A percentile compares a stretch with the other conserved stretches of the same genome.
These are phyloP conservation scores for Tarsius wallacei DNA, from an alignment of 2,797 vertebrate species.

Conservation along the genomic window DNA sequence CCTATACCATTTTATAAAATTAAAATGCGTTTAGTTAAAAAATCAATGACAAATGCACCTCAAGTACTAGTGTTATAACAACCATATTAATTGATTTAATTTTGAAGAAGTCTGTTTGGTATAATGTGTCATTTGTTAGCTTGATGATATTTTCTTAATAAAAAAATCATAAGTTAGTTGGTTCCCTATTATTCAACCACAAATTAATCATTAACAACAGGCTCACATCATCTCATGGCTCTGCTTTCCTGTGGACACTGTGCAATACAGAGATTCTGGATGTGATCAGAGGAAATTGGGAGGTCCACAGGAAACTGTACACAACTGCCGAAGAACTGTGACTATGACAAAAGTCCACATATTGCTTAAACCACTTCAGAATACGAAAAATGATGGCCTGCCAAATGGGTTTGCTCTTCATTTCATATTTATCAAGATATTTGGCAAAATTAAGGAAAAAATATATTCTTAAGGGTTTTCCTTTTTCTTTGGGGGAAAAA, in stretches of 20 bases:
- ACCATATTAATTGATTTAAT: background rate
- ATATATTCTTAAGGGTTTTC: background rate
- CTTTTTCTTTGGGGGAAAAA: background rate
- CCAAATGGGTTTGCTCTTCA: background rate
- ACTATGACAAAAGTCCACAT: background rate
- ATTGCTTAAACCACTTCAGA: background rate
- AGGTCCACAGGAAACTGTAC: accelerated
- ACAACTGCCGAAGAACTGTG: background rate
- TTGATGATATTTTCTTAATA: background rate
- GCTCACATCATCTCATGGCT: background rate
- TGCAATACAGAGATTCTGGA: background rate
- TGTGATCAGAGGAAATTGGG: background rate
- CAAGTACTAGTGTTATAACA: background rate
- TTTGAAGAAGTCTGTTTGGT: background rate
- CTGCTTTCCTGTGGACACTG: background rate
- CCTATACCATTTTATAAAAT: background rate
- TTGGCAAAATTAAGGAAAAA: background rate
- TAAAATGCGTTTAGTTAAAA: slow-evolving; percentile 27
- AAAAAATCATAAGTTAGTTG: background rate
- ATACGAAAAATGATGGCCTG: background rate
- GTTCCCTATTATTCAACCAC: background rate
- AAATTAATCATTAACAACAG: background rate
- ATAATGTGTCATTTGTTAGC: background rate
- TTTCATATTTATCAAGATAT: background rate
- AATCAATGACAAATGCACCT: background rate